Percentiles rank a stretch among this genome's conserved stretches.
Evolutionary conservation across 2,797 vertebrate genomes (phyloP).

Genomic region (Aulostomus chinensis): DNA sequence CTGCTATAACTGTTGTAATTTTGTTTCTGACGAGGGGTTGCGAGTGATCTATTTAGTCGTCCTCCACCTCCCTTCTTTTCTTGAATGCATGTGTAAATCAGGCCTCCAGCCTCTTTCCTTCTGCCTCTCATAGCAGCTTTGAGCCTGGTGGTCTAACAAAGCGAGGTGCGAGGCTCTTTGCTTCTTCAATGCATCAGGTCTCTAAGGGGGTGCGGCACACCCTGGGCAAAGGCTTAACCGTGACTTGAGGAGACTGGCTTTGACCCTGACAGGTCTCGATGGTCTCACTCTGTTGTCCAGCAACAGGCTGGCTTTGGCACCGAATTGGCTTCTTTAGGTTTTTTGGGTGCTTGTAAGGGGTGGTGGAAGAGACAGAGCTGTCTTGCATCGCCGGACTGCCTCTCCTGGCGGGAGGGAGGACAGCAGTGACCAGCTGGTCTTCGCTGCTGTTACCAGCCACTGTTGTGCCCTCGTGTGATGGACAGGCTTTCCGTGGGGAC

Average conservation of each 20-base stretch:
- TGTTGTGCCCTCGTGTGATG: slow-evolving; percentile 39
- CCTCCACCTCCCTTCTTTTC: slow-evolving; percentile 15
- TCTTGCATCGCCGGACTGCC: slow-evolving; percentile 82
- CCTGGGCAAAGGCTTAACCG: slow-evolving; percentile 52
- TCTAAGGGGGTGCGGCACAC: slow-evolving; percentile 51
- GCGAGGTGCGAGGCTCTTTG: slow-evolving; percentile 37
- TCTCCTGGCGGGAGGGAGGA: slow-evolving; percentile 30
- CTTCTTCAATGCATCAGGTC: slow-evolving; percentile 61
- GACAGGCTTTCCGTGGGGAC: slow-evolving; percentile 73
- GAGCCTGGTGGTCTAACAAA: slow-evolving; percentile 24
- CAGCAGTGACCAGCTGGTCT: slow-evolving; percentile 21
- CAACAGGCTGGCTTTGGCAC: slow-evolving; percentile 74
- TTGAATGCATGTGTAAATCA: slow-evolving; percentile 25
- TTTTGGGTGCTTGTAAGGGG: slow-evolving; percentile 53
- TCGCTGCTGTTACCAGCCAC: slow-evolving; percentile 12
- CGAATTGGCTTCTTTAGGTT: slow-evolving; percentile 47
- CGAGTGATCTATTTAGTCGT: too few species aligned
- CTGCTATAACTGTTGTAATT: slow-evolving; percentile 25
- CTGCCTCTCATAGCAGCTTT: slow-evolving; percentile 43
- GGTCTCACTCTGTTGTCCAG: slow-evolving; percentile 41
- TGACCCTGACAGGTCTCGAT: slow-evolving; percentile 36
- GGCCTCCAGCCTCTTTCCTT: slow-evolving; percentile 29
- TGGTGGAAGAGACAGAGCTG: slow-evolving; percentile 73
- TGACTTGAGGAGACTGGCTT: slow-evolving; percentile 43
- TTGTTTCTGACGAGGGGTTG: slow-evolving; percentile 25